Base-by-base conservation (phyloP, 2,113 vertebrate genomes). In the Globicephala melas region DNA sequence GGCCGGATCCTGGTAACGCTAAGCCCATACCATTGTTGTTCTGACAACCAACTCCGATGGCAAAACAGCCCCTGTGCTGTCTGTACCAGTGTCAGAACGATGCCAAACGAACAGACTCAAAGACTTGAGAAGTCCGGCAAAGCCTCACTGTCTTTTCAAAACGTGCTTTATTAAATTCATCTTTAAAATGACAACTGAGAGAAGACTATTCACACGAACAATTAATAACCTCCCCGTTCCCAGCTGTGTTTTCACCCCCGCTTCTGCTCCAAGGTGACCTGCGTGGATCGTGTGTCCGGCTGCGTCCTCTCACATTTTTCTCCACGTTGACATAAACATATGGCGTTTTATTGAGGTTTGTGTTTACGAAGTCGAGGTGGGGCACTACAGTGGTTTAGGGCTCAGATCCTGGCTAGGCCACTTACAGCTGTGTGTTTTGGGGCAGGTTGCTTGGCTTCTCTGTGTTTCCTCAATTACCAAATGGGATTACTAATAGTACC, bases 201-300 rank as follows among this genome's bases (percentile, higher is more conserved):
- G 86, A 26, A n/a, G 31, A 13, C 8, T 1, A 13, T 33, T 58
- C 33, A 26, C 14, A 12, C 4, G 55, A 18, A 15, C 38, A 47
- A 4, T 0, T 8, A 63, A 23, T 10, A 6, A 4, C 44, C 55
- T 25, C 38, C 28, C 55, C 86, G 21, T 41, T 20, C 20, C 55
- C 18, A 33, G 31, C 55, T 11, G 8, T 60, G 14, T 26, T 2
- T 31, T 14, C 20, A n/a, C 38, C 36, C 31, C 31, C 21, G 1
- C 21, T 13, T 33, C 58, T 3, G 33, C 31, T 25, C 53, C 86
- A 26, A 14, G 36, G 55, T 41, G 18, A 10, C 4, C 53, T 12
- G 8, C 2, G 0, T 13, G 8, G 17, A 33, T 1, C 6, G 11
- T 2, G 63, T 21, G 53, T 6, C 36, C 21, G 26, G 23, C 4